Conservation (phyloP, 2,888 invertebrate species). For the Drosophila flavopinicola region DNA sequence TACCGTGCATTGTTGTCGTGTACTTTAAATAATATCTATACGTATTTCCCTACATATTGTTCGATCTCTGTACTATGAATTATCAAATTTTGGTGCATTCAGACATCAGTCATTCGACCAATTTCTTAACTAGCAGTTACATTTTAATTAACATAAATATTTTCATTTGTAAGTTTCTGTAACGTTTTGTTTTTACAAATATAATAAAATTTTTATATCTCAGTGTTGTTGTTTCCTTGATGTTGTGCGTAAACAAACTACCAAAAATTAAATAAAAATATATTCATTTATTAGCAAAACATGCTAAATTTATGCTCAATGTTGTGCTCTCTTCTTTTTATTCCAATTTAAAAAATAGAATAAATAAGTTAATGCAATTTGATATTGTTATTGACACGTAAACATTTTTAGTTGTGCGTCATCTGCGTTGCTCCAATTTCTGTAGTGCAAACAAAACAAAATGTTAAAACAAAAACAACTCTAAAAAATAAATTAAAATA, state of each 20-base stretch:
- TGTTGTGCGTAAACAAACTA: slow-evolving; percentile 75
- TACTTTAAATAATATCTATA: slow-evolving; percentile 14
- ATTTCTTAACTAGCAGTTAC: slow-evolving; percentile 19
- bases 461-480: slow-evolving; percentile 21
- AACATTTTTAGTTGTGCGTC: slow-evolving; percentile 63
- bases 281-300: slow-evolving; percentile 36
- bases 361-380: slow-evolving; percentile 31
- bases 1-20: slow-evolving; percentile 50
- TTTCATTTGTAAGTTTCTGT: slow-evolving; percentile 16
- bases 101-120: slow-evolving; percentile 18
- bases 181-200: slow-evolving; percentile 28
- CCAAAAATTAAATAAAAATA: slow-evolving; percentile 21
- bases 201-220: slow-evolving; percentile 70
- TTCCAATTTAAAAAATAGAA: slow-evolving; percentile 29
- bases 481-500: slow-evolving; percentile 45
- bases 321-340: slow-evolving; percentile 56
- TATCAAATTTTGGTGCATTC: slow-evolving; percentile 53
- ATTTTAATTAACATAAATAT: slow-evolving; percentile 32
- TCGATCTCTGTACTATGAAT: slow-evolving; percentile 9
- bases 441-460: slow-evolving; percentile 49
- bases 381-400: slow-evolving; percentile 61
- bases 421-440: slow-evolving; percentile 50
- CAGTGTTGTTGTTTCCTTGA: slow-evolving; percentile 81
- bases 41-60: slow-evolving; percentile 38
- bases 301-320: slow-evolving; percentile 45